Conservation (phyloP, 2,797 vertebrate species). For the Sebastes matsubarae region DNA sequence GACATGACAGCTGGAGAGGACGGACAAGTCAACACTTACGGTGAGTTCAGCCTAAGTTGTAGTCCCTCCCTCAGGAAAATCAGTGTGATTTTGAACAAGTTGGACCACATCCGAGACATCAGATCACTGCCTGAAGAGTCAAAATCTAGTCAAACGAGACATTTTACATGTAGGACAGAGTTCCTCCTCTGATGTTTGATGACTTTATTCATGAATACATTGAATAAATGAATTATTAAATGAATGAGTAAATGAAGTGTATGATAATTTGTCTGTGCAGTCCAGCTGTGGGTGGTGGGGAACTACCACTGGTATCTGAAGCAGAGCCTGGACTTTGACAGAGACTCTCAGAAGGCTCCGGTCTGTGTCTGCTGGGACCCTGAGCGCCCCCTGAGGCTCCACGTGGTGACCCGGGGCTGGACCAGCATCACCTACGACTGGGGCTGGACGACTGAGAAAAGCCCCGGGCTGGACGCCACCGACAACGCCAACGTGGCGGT, state of each 20-base stretch:
- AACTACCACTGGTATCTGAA: constrained; percentile 99
- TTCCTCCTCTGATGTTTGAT: not conserved
- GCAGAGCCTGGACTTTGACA: constrained; percentile 89
- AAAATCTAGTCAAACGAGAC: too few relatives aligned
- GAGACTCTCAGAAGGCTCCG: constrained; percentile 74
- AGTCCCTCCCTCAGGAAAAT: not conserved
- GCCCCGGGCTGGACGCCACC: constrained; percentile 70
- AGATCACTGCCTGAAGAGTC: not conserved
- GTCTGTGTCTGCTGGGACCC: constrained; percentile 90
- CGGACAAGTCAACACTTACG: constrained; percentile 73
- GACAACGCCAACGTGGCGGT: constrained; percentile 91
- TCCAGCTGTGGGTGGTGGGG: constrained; percentile 93
- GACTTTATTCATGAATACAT: not conserved
- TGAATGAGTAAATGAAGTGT: too few relatives aligned
- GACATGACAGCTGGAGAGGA: constrained; percentile 79
- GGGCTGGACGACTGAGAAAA: constrained; percentile 89
- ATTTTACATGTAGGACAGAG: too few relatives aligned
- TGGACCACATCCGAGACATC: not conserved
- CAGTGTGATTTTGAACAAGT: not conserved
- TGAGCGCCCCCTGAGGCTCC: constrained; percentile 83
- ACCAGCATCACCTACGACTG: constrained; percentile 88
- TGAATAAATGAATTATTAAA: not conserved
- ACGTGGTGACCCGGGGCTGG: constrained; percentile 87
- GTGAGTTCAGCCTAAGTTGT: constrained; percentile 74
- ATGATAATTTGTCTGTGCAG: constrained; percentile 54